Percentiles rank a stretch among this genome's conserved stretches.
These are phyloP conservation scores for Bugulina stolonifera DNA, from an alignment of 2,888 invertebrate genomes.

Conservation along the genomic window DNA sequence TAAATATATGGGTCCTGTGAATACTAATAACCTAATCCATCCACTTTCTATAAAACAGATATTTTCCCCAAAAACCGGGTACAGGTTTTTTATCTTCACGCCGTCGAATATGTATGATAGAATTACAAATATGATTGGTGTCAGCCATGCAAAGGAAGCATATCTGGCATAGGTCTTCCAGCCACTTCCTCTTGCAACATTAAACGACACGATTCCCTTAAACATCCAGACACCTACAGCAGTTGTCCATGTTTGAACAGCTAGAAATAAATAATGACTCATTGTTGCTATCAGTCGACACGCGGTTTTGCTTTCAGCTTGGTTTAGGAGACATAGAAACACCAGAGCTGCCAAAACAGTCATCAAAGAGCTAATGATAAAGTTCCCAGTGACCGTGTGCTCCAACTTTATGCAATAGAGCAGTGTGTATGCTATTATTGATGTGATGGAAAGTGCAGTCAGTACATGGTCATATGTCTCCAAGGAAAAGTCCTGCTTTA, in stretches of 20 bases:
- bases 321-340: neutral
- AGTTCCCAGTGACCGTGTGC: neutral
- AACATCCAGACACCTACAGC: neutral
- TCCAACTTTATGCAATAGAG: neutral
- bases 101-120: neutral
- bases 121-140: neutral
- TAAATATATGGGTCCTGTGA: slow-evolving; percentile 1
- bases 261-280: neutral
- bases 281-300: neutral
- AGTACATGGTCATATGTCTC: neutral
- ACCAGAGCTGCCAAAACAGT: neutral
- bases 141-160: neutral
- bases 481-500: neutral
- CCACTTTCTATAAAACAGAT: neutral
- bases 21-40: neutral
- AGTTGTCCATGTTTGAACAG: neutral
- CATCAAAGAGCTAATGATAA: neutral
- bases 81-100: neutral
- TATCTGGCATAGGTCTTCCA: slow-evolving; percentile 2
- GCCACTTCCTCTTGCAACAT: neutral
- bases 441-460: neutral
- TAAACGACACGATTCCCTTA: neutral
- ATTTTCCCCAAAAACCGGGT: neutral
- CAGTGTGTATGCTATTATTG: neutral
- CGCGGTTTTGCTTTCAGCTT: too few species aligned